A percentile compares a stretch with the other conserved stretches of the same genome.
Evolutionary conservation across 2,888 invertebrate genomes (phyloP).

Genomic region (Cordilura impudica): DNA sequence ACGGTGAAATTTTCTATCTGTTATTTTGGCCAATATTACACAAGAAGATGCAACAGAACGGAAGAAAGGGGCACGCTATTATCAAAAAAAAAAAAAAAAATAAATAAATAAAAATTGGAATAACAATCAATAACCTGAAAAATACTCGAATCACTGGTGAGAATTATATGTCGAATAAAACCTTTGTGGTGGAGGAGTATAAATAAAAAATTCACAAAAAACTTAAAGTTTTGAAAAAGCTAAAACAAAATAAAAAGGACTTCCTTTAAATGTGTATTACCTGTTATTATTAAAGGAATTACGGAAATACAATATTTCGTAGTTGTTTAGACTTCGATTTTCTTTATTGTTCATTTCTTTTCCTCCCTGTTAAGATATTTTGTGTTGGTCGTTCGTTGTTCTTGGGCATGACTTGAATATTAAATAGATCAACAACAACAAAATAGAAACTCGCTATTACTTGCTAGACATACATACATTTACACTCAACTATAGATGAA

Average conservation of each 20-base stretch:
- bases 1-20: conserved; percentile 46
- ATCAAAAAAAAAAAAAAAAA: conserved; percentile 1
- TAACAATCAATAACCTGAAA: conserved; percentile 19
- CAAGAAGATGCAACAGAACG: background rate
- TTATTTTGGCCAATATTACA: conserved; percentile 20
- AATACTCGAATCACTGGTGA: background rate
- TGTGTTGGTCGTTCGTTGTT: conserved; percentile 15
- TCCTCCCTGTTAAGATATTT: background rate
- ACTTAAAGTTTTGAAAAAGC: background rate
- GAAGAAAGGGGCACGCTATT: conserved; percentile 40
- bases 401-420: conserved; percentile 38
- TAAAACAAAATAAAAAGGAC: background rate
- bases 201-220: background rate
- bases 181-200: background rate
- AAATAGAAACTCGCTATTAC: conserved; percentile 1
- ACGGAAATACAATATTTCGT: conserved; percentile 13
- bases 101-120: too few species aligned
- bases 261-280: conserved; percentile 45
- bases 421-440: conserved; percentile 28
- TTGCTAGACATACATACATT: conserved; percentile 18
- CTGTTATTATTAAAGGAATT: conserved; percentile 38
- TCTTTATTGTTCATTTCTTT: background rate
- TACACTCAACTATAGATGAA: background rate
- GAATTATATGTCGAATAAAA: background rate
- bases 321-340: background rate